These are phyloP conservation scores for Gadus macrocephalus DNA, from an alignment of 2,113 vertebrate genomes.

Conservation along the genomic window DNA sequence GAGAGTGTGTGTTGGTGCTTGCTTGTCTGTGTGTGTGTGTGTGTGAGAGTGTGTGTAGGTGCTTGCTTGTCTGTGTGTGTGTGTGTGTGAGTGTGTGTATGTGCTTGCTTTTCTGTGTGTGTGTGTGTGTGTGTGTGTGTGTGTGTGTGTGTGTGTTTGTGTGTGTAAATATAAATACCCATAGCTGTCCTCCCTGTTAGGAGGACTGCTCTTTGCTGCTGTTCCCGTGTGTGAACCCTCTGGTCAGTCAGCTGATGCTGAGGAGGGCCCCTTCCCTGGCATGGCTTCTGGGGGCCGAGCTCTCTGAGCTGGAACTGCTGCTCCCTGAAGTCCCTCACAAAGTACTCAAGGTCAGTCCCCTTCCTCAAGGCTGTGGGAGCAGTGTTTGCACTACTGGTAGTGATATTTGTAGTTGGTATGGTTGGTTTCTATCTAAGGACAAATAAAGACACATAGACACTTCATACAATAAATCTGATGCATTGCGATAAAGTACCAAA, in stretches of 20 bases:
- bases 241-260: constrained; percentile 88
- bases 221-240: constrained; percentile 85
- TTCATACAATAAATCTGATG: too few species aligned
- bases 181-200: constrained; percentile 54
- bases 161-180: constrained; percentile 4
- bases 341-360: constrained; percentile 80
- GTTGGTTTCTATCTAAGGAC: too few species aligned
- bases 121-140: not conserved
- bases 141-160: not conserved
- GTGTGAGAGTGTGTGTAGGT: too few species aligned
- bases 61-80: too few species aligned
- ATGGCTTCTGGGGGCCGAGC: constrained; percentile 77
- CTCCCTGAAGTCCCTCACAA: constrained; percentile 85
- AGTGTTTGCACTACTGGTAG: not conserved
- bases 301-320: constrained; percentile 76
- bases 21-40: too few species aligned
- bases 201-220: constrained; percentile 76
- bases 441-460: too few species aligned
- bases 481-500: too few species aligned
- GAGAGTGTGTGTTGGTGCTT: too few species aligned
- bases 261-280: constrained; percentile 71
- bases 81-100: too few species aligned
- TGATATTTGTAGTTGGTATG: too few species aligned
- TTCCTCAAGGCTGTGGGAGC: not conserved
- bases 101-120: too few species aligned